Conservation (phyloP, 2,113 vertebrate genomes). For the Esox niger region DNA sequence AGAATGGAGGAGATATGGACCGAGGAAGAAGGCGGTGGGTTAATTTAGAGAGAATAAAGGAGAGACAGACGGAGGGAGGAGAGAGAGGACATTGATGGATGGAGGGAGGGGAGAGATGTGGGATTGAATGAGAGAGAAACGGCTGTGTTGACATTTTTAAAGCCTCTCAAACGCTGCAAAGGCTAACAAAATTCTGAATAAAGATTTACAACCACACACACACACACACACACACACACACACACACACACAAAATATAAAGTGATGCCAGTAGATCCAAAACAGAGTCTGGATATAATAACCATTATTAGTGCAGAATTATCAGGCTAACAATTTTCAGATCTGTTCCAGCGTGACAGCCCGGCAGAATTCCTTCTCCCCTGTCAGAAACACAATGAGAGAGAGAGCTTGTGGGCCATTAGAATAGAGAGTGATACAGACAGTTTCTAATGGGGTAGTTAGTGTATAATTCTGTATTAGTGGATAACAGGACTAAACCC, state of each 20-base stretch:
- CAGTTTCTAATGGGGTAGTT: slow-evolving; percentile 37
- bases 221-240: no score
- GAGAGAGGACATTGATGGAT: slow-evolving; percentile 67
- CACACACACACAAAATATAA: no score
- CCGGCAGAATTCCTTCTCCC: no score
- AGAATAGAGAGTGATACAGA: slow-evolving; percentile 44
- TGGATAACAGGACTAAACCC: slow-evolving; percentile 46
- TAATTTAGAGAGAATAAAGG: slow-evolving; percentile 50
- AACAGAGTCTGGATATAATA: no score
- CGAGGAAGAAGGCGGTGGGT: slow-evolving; percentile 27
- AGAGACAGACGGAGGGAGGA: slow-evolving; percentile 61
- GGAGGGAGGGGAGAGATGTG: slow-evolving; percentile 45
- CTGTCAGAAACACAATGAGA: slow-evolving; percentile 27
- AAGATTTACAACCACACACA: no score
- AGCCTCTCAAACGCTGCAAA: slow-evolving; percentile 22
- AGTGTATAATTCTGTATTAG: slow-evolving; percentile 30
- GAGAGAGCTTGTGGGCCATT: slow-evolving; percentile 28
- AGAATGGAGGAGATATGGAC: slow-evolving; percentile 25
- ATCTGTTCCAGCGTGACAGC: no score
- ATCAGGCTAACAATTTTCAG: no score
- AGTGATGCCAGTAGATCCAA: no score
- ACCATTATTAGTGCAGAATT: no score
- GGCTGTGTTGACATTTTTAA: slow-evolving; percentile 42
- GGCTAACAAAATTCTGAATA: not conserved
- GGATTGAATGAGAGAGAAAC: slow-evolving; percentile 49